Evolutionary conservation across 2,888 invertebrate genomes (phyloP), one percentile per base, ranked within the genome.

Genomic region (Saturnia japonica): DNA sequence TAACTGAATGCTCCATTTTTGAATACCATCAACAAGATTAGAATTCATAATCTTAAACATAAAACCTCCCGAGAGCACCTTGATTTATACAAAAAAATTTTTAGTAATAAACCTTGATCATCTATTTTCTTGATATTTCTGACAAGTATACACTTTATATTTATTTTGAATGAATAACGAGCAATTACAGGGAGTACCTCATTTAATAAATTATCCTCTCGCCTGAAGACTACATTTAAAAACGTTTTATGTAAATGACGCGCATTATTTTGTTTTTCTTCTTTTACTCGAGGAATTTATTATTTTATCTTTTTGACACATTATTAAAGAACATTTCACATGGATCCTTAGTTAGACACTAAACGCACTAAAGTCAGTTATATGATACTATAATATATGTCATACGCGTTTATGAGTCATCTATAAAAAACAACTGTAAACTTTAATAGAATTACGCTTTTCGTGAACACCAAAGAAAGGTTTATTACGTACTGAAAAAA

Each of bases 141-240:
- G 64, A 40, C 64, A 64, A 64, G 64, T 40, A 40, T 11, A 40
- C 64, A 64, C 64, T 64, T 40, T 64, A 40, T 40, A 64, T 64
- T 64, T 64, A 40, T 40, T 16, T 64, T 64, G 40, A 64, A 64
- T 19, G 64, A 64, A 34, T 64, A 64, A 64, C 40, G 64, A 64
- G 64, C 64, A 64, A 64, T 64, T 40, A 40, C 64, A 0, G 19
- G 64, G 64, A 64, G 64, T 64, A n/a, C 19, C 40, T 64, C 64
- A 40, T 64, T 64, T 64, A 40, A 64, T 64, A 64, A 64, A 64
- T 64, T 64, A 64, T 64, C 40, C 64, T 40, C 64, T 57, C 64
- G 19, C 64, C 64, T 25, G 25, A n/a, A 19, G 40, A 34, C 40
- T 64, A 19, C 7, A 40, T 64, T 64, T 64, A 40, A 64, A 40